Percentiles rank a stretch among this genome's conserved stretches.
phyloP scores from a whole-genome alignment of 2,888 invertebrate genomes.

The Taphrorychus bicolor region DNA sequence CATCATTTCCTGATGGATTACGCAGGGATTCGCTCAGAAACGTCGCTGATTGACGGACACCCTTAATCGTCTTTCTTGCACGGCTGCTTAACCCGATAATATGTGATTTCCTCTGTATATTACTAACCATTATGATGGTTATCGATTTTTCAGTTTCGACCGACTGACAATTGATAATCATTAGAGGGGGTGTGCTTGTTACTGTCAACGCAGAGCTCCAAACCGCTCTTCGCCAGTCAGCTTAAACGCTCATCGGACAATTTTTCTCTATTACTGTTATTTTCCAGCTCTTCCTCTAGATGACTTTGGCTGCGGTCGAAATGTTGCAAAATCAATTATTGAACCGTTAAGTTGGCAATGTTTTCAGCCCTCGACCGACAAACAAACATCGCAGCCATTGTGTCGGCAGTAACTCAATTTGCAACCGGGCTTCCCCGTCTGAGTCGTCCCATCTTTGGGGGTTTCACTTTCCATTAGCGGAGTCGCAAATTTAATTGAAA shows the following conservation, averaged over 20 bases:
- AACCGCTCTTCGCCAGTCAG: constrained; percentile 46
- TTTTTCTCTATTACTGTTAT: background rate
- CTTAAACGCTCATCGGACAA: constrained; percentile 34
- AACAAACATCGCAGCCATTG: constrained; percentile 39
- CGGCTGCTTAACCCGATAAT: constrained; percentile 8
- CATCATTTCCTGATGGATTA: constrained; percentile 57
- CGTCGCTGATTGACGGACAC: constrained; percentile 46
- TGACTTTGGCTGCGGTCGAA: background rate
- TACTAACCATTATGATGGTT: background rate
- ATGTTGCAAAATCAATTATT: background rate
- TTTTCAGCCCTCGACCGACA: constrained; percentile 8
- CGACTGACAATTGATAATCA: background rate
- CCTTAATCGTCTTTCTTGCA: constrained; percentile 39
- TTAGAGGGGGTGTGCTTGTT: constrained; percentile 22
- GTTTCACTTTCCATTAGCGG: constrained; percentile 55
- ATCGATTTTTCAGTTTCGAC: background rate
- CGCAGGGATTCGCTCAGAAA: constrained; percentile 43
- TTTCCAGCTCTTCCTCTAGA: background rate
- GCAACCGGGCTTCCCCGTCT: constrained; percentile 29
- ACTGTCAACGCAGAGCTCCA: constrained; percentile 44
- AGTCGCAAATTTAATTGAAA: constrained; percentile 44
- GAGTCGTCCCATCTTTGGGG: constrained; percentile 51
- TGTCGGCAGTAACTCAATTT: constrained; percentile 40
- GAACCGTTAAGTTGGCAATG: background rate
- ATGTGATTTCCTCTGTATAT: background rate